Base-by-base conservation (phyloP, 2,888 invertebrate genomes). In the Cephus nigrinus region DNA sequence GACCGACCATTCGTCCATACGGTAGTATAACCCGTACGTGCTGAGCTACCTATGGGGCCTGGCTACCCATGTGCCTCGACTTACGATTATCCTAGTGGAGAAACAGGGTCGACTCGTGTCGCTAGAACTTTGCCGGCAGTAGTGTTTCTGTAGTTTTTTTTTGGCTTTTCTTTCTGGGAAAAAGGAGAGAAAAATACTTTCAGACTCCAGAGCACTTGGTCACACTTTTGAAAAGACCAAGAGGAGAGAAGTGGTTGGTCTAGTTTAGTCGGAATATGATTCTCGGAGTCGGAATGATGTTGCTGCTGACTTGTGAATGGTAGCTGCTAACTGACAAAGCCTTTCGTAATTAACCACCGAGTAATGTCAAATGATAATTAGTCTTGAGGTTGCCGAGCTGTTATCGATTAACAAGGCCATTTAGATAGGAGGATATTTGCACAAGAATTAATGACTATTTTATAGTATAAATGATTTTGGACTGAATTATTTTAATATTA, bases 141-240 rank as follows among this genome's bases (percentile, higher is more conserved):
- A 23, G 23, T 55, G 23, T 55, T 55, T 55, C 55, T 23, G 9
- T 9, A 15, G 0, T 23, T 23, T 55, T 40, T 40, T 32, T 55
- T 55, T 23, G 0, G 0, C 9, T 23, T 55, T 9, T 9, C 9
- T 55, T 55, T 55, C 23, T 15, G 0, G 9, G 55, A 2, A 23
- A 55, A 15, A 55, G 78, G 72, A 75, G 34, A 32, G 73, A 34
- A 69, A 68, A 77, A 73, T 77, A 79, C 74, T 69, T 74, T 73
- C 69, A 77, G 83, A 85, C 81, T 84, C 82, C 82, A 83, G 86
- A 86, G 83, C 85, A 86, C 88, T 88, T 87, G 82, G 86, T 88
- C 86, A 86, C 85, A 86, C 85, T 87, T 81, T 82, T 84, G 83
- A 80, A 82, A 86, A 83, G 87, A 85, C 82, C 77, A 35, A 35